Evolutionary conservation across 2,888 invertebrate species (phyloP), one percentile per base, ranked within the genome.

Genomic region (Andrena dorsata): DNA sequence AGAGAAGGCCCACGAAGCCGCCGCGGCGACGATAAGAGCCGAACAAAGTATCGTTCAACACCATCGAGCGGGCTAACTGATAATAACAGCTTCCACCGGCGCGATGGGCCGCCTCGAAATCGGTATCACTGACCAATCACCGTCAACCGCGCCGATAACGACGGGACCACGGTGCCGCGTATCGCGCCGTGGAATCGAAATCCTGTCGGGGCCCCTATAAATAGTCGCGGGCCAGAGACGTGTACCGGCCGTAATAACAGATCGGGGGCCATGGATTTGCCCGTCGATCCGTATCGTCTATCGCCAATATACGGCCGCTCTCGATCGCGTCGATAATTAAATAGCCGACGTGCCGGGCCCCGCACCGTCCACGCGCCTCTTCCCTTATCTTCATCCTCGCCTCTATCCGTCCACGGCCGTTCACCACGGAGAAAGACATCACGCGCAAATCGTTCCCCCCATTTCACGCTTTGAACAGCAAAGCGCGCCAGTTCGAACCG

Each of bases 261-360:
- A 90, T 90, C 85, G 76, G 6, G 49, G 64, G 66, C 81, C 76
- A 79, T 79, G 61, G 82, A 76, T 80, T 87, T 85, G 83, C 82
- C 56, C 84, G 78, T 84, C 87, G 90, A 90, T 90, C 80, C 58
- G 70, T 83, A 88, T 87, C 86, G 64, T 78, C 75, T 74, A 84
- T 76, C 82, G 73, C 81, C 72, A 69, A 82, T 79, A 77, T 82
- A 84, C 73, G 83, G 49, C 66, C 60, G 64, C 76, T 80, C 82
- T 77, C 84, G 90, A 90, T 90, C 87, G 69, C 68, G 76, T 73
- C 82, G 88, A 89, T 87, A 89, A 88, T 89, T 89, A 89, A 88
- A 89, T 88, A 83, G 84, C 75, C 77, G 76, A 72, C 72, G 63
- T 32, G 73, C 65, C 82, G 83, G 58, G 56, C 56, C 56, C 23